phyloP scores from a whole-genome alignment of 2,888 invertebrate species.

The Drosophila anomelani region DNA sequence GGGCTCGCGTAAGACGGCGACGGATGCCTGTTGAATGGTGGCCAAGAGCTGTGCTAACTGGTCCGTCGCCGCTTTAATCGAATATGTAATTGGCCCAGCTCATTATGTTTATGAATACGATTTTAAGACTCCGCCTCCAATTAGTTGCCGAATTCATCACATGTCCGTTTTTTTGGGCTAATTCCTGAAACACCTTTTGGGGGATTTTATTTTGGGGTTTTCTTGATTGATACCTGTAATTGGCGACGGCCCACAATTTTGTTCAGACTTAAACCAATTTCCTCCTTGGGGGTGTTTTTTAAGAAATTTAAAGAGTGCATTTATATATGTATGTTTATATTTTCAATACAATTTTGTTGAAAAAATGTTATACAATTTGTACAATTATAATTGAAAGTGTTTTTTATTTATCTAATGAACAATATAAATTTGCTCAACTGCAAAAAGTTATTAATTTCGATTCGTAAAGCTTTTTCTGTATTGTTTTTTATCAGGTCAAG shows the following conservation, averaged over 20 bases:
- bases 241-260: slow-evolving; percentile 16
- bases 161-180: slow-evolving; percentile 22
- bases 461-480: too few species aligned
- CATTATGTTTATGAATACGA: slow-evolving; percentile 66
- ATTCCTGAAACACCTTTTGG: slow-evolving; percentile 26
- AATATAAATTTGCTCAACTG: too few species aligned
- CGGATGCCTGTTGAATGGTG: slow-evolving; percentile 48
- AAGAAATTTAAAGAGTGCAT: neutral
- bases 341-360: too few species aligned
- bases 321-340: too few species aligned
- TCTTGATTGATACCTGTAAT: slow-evolving; percentile 36
- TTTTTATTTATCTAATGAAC: too few species aligned
- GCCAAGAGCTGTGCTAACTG: slow-evolving; percentile 58
- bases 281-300: neutral
- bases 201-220: slow-evolving; percentile 9
- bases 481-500: too few species aligned
- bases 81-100: slow-evolving; percentile 59
- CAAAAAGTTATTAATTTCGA: too few species aligned
- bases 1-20: slow-evolving; percentile 21
- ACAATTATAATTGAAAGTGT: too few species aligned
- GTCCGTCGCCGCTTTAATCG: slow-evolving; percentile 50
- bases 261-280: neutral
- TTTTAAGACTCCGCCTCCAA: slow-evolving; percentile 65
- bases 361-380: too few species aligned
- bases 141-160: slow-evolving; percentile 63